Base-by-base conservation (phyloP, 2,797 vertebrate species). In the Eulemur coronatus region DNA sequence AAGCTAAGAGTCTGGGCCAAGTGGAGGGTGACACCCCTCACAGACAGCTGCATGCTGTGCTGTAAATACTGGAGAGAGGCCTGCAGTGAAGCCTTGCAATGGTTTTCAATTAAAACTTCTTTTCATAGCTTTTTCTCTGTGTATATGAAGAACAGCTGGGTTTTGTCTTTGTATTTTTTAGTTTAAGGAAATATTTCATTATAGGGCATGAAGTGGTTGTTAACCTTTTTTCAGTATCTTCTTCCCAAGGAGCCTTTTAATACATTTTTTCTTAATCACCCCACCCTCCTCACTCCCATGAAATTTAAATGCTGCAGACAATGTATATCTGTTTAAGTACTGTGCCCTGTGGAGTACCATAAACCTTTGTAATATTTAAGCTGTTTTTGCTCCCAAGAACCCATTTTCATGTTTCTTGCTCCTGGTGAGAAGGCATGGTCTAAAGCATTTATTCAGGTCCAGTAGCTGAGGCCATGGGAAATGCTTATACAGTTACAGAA, bases 401-500 rank as follows among this genome's bases (percentile, higher is more conserved):
- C 33, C 18, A 7, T 81, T 85, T 92, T 90, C 55, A 46, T 33
- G 20, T 52, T 84, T 89, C 38, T 92, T 57, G 0, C 52, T 75
- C 38, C 43, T 72, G 14, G 52, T 89, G 94, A 80, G 59, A 95
- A 81, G 30, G 84, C 41, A 55, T 52, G 43, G 48, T 92, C 70
- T 87, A 10, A 80, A 91, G 73, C 76, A 46, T 94, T 94, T 79
- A 57, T 82, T 94, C 80, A 81, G 84, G 89, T 95, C 92, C 55
- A 76, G 90, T 91, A 76, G 70, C 70, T 35, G 88, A 82, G 86
- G 89, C 95, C 85, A 59, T 86, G 63, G 67, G 73, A 92, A 89
- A 86, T 72, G 73, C 61, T 86, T 67, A 73, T 67, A 30, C 95
- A 73, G 86, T 97, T 97, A 76, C 48, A 96, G 96, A 84, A 95